A percentile compares a stretch with the other conserved stretches of the same genome.
phyloP scores from a whole-genome alignment of 1,140 invertebrate species.

The Aplysia californica region DNA sequence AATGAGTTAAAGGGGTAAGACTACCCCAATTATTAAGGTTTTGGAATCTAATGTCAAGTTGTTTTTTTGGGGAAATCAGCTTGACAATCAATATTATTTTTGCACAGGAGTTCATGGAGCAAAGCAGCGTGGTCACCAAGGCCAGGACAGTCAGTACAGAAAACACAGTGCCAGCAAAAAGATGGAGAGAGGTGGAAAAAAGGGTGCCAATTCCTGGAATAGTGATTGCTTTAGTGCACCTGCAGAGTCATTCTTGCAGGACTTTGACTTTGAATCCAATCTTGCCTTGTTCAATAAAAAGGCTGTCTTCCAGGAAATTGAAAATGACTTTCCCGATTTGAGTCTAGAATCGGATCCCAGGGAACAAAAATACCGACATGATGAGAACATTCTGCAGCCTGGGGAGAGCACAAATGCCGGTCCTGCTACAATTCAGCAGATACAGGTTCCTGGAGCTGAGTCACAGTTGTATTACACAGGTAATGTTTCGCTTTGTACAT shows the following conservation, averaged over 20 bases:
- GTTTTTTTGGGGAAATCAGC: no score
- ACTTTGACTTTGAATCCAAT: conserved; percentile 96
- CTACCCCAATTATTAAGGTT: no score
- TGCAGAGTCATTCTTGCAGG: conserved; percentile 73
- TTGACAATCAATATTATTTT: no score
- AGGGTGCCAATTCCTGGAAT: conserved; percentile 16
- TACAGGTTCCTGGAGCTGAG: conserved; percentile 76
- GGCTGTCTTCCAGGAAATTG: conserved; percentile 78
- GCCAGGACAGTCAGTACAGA: no score
- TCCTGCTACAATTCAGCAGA: conserved; percentile 77
- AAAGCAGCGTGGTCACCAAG: no score
- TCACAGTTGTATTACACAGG: conserved; percentile 80
- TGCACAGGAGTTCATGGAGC: no score
- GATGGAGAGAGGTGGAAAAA: conserved; percentile 23
- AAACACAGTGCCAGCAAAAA: conserved; percentile 1
- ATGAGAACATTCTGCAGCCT: conserved; percentile 85
- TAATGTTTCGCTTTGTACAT: no score
- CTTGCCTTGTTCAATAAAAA: conserved; percentile 90
- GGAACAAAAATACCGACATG: conserved; percentile 76
- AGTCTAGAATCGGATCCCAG: conserved; percentile 40
- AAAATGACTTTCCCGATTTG: conserved; percentile 57
- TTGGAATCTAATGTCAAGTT: no score
- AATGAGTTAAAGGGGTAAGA: no score
- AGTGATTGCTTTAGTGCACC: conserved; percentile 72
- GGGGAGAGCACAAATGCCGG: conserved; percentile 72